These are phyloP conservation scores for Zaprionus nigranus DNA, from an alignment of 1,140 invertebrate genomes.

Conservation along the genomic window DNA sequence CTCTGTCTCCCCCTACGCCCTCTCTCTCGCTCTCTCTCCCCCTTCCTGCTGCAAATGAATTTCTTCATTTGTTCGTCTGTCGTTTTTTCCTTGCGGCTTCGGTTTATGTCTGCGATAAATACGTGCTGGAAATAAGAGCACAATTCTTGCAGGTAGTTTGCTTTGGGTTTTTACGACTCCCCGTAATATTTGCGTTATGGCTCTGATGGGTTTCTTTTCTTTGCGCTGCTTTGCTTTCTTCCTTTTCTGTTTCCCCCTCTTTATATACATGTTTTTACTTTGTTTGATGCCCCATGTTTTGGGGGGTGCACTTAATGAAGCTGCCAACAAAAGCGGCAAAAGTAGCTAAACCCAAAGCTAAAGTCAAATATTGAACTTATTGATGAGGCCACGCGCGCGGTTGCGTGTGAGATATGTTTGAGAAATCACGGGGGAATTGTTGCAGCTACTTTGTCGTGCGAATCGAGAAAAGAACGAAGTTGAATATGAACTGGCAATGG, in stretches of 20 bases:
- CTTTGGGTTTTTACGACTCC: slow-evolving; percentile 54
- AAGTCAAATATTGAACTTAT: slow-evolving; percentile 57
- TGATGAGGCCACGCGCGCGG: slow-evolving; percentile 27
- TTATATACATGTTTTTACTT: slow-evolving; percentile 10
- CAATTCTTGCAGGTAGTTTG: slow-evolving; percentile 43
- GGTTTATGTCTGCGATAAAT: slow-evolving; percentile 48
- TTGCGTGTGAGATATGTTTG: slow-evolving; percentile 9
- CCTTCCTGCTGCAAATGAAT: slow-evolving; percentile 58
- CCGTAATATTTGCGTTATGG: slow-evolving; percentile 53
- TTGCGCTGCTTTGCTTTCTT: not conserved
- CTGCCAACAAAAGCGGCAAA: slow-evolving; percentile 31
- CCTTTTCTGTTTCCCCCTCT: not conserved
- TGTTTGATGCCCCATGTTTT: slow-evolving; percentile 22
- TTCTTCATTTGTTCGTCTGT: slow-evolving; percentile 53
- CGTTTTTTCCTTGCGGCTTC: slow-evolving; percentile 11
- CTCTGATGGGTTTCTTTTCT: slow-evolving; percentile 26
- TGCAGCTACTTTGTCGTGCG: slow-evolving; percentile 17
- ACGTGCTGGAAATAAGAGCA: slow-evolving; percentile 62
- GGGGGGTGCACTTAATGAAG: slow-evolving; percentile 47
- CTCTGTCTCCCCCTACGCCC: not conserved
- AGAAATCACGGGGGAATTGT: slow-evolving; percentile 13
- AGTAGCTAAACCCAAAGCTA: slow-evolving; percentile 40
- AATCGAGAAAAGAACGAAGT: slow-evolving; percentile 5
- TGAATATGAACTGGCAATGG: no score
- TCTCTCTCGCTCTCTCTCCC: not conserved